These are phyloP conservation scores for Megamerina dolium DNA, from an alignment of 2,888 invertebrate species.

Conservation along the genomic window DNA sequence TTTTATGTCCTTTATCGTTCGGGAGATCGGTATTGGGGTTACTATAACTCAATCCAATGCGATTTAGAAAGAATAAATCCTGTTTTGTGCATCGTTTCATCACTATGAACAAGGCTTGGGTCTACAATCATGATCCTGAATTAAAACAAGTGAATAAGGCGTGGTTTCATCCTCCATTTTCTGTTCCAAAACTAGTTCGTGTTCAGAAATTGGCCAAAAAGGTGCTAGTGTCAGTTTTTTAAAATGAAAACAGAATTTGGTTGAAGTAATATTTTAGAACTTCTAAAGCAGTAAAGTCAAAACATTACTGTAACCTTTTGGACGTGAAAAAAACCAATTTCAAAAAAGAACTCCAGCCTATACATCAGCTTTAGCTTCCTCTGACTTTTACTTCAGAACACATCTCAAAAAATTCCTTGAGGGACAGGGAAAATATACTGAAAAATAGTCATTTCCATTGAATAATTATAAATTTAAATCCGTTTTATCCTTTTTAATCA, in stretches of 20 bases:
- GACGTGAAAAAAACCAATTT: not conserved
- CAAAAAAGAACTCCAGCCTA: not conserved
- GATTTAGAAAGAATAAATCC: not conserved
- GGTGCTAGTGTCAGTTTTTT: not conserved
- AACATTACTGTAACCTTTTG: not conserved
- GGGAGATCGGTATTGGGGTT: no score
- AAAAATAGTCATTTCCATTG: no score
- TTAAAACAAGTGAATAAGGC: not conserved
- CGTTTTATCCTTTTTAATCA: no score
- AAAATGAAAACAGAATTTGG: not conserved
- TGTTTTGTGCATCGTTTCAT: not conserved
- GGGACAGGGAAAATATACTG: no score
- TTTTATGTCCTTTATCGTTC: no score
- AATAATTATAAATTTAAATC: no score
- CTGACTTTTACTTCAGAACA: no score
- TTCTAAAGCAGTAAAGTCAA: not conserved
- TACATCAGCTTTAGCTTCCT: no score
- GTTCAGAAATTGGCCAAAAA: not conserved
- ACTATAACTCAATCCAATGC: no score
- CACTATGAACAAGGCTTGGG: not conserved
- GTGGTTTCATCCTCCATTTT: no score
- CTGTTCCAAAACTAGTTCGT: not conserved
- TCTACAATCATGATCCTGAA: not conserved
- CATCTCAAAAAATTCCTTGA: no score
- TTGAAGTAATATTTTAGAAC: not conserved